Conservation (phyloP, 1,140 invertebrate genomes). For the Drosophila cardini region DNA sequence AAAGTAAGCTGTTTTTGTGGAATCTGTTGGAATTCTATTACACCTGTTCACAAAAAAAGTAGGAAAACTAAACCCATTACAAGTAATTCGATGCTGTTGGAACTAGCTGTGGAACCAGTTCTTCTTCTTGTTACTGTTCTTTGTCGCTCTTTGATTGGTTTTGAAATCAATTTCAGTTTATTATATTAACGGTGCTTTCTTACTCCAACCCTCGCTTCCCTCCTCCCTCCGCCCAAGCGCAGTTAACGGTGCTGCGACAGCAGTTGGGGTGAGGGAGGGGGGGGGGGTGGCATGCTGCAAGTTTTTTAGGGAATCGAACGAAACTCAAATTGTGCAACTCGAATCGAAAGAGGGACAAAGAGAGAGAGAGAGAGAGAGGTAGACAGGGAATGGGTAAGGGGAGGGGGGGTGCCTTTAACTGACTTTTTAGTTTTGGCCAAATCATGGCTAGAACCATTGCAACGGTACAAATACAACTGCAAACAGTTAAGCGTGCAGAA, state of each 20-base stretch:
- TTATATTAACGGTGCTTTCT: conserved; percentile 39
- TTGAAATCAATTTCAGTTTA: conserved; percentile 43
- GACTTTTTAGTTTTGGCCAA: conserved; percentile 48
- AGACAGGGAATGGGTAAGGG: neutral
- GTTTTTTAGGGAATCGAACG: conserved; percentile 17
- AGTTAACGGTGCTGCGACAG: conserved; percentile 25
- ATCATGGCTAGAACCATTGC: conserved; percentile 65
- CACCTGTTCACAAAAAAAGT: too few relatives aligned
- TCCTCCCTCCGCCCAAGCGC: neutral
- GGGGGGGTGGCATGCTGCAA: neutral
- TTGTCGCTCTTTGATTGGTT: conserved; percentile 16
- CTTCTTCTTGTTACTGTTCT: conserved; percentile 7
- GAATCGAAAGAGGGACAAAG: conserved; percentile 1
- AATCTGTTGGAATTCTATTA: conserved; percentile 12
- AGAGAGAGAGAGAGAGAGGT: neutral
- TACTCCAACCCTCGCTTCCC: too few relatives aligned
- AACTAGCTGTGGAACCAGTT: conserved; percentile 25
- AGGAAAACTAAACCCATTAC: too few relatives aligned
- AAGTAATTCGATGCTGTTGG: conserved; percentile 2
- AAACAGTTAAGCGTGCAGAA: conserved; percentile 80
- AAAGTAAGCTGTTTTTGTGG: neutral
- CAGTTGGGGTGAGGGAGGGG: neutral
- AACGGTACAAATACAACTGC: conserved; percentile 61
- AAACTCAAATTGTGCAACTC: conserved; percentile 19
- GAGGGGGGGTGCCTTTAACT: neutral